These are phyloP conservation scores for Sebastes nivosus DNA, from an alignment of 2,797 vertebrate genomes.

Conservation along the genomic window DNA sequence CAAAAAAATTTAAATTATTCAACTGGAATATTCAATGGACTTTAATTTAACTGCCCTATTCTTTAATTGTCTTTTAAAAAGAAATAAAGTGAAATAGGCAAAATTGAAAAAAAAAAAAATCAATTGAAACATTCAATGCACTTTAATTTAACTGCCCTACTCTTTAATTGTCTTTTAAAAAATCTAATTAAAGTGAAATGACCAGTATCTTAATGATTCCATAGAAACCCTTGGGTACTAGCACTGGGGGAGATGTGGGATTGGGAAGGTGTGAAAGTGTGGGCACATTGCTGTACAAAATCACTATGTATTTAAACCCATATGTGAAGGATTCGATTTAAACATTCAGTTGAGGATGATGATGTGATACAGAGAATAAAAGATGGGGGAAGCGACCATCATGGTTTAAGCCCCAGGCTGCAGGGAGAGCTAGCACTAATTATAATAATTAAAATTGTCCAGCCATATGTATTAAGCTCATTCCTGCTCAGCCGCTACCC, in stretches of 20 bases:
- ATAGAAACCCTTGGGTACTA: not conserved
- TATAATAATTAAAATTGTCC: slow-evolving; percentile 72
- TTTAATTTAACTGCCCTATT: not conserved
- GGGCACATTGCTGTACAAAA: not conserved
- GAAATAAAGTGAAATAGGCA: too few species aligned
- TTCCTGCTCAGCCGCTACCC: slow-evolving; percentile 35
- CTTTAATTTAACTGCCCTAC: not conserved
- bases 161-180: not conserved
- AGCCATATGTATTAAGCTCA: slow-evolving; percentile 41
- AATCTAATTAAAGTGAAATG: not conserved
- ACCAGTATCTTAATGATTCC: not conserved
- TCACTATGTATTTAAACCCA: not conserved
- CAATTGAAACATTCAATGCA: not conserved
- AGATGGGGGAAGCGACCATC: slow-evolving; percentile 26
- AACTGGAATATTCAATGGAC: not conserved
- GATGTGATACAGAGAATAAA: slow-evolving; percentile 28
- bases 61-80: not conserved
- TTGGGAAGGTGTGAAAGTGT: not conserved
- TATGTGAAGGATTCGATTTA: slow-evolving; percentile 6
- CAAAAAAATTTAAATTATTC: not conserved
- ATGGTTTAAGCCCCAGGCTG: slow-evolving; percentile 44
- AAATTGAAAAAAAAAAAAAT: not conserved
- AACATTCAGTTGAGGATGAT: slow-evolving; percentile 40
- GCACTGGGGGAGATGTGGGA: not conserved
- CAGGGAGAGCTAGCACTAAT: slow-evolving; percentile 53